These are phyloP conservation scores for Heliconius hortense DNA, from an alignment of 2,888 invertebrate genomes.

Conservation along the genomic window DNA sequence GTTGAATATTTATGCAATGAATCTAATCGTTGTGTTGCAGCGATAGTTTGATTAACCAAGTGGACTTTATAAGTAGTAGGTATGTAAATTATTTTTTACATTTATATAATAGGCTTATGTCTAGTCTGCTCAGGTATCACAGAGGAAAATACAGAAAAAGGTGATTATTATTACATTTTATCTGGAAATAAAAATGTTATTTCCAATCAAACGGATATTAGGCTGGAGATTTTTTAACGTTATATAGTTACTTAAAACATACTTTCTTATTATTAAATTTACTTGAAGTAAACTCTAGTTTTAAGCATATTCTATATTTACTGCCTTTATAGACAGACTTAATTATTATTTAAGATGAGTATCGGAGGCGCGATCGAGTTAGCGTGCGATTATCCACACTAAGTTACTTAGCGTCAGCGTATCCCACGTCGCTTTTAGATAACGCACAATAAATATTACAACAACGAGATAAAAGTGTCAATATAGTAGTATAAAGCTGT, in stretches of 20 bases:
- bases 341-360: constrained; percentile 35
- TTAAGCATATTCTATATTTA: not conserved
- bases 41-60: not conserved
- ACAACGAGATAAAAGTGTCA: constrained; percentile 48
- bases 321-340: constrained; percentile 6
- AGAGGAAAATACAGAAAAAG: too few species aligned
- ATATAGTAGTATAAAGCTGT: constrained; percentile 18
- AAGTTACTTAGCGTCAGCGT: constrained; percentile 58
- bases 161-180: too few species aligned
- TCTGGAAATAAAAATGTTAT: not conserved
- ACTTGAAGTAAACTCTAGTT: not conserved
- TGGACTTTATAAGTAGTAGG: not conserved
- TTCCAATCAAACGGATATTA: not conserved
- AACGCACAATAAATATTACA: constrained; percentile 40
- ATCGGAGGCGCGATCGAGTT: constrained; percentile 60
- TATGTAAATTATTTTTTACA: not conserved
- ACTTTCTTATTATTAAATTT: not conserved
- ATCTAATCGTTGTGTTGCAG: not conserved
- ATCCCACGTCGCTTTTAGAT: constrained; percentile 49
- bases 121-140: not conserved
- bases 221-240: not conserved
- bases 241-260: not conserved
- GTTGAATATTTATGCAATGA: not conserved
- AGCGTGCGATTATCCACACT: constrained; percentile 70
- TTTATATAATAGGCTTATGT: not conserved